These are phyloP conservation scores for Alces alces DNA, from an alignment of 2,113 vertebrate genomes.

Conservation along the genomic window DNA sequence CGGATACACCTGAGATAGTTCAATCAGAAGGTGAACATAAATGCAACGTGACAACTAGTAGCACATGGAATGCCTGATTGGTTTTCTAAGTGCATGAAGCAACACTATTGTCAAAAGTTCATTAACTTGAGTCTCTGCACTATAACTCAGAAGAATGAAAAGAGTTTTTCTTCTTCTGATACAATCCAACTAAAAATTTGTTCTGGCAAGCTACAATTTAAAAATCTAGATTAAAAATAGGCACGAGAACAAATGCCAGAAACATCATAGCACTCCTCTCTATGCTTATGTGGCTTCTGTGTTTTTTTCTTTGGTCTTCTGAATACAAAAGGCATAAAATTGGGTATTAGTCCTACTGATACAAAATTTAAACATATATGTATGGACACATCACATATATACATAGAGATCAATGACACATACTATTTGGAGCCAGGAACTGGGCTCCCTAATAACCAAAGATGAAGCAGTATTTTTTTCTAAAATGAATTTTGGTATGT, in stretches of 20 bases:
- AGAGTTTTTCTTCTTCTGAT: conserved; percentile 31
- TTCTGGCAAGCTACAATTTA: conserved; percentile 61
- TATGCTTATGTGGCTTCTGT: neutral
- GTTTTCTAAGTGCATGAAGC: conserved; percentile 71
- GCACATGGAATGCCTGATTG: conserved; percentile 66
- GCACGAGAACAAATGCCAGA: conserved; percentile 7
- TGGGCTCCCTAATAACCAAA: conserved; percentile 38
- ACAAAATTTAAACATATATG: conserved; percentile 59
- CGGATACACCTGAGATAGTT: conserved; percentile 61
- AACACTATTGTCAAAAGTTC: conserved; percentile 59
- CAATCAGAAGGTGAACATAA: conserved; percentile 71
- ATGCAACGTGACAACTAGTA: conserved; percentile 71
- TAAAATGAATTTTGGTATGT: conserved; percentile 52
- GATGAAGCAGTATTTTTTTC: conserved; percentile 32
- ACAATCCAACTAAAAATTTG: conserved; percentile 13
- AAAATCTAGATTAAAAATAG: conserved; percentile 42
- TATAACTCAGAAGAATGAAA: conserved; percentile 54
- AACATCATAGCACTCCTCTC: neutral
- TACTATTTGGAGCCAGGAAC: conserved; percentile 57
- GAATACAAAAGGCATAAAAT: conserved; percentile 49
- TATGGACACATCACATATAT: conserved; percentile 57
- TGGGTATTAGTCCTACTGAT: conserved; percentile 43
- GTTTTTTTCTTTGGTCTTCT: conserved; percentile 37
- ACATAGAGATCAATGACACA: conserved; percentile 50
- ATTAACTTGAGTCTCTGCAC: conserved; percentile 71